These are phyloP conservation scores for Empidonax alnorum DNA, from an alignment of 2,113 vertebrate species.

Conservation along the genomic window DNA sequence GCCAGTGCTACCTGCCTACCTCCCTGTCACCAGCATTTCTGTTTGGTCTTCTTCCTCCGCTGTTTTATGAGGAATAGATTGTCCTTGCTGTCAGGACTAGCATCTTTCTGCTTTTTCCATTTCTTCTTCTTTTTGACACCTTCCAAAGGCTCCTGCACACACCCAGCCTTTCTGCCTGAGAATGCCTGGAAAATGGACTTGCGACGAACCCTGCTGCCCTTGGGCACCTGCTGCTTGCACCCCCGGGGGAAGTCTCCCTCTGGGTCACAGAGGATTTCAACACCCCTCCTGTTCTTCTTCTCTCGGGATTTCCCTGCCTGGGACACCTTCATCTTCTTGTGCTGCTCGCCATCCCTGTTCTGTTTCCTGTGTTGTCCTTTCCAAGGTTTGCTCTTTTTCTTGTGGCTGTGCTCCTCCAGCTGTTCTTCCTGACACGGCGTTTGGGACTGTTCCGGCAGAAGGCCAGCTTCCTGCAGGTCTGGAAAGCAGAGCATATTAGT, in stretches of 20 bases:
- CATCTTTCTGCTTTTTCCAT: not conserved
- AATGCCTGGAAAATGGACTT: not conserved
- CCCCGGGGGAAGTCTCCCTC: slow-evolving; percentile 73
- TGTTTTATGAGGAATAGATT: slow-evolving; percentile 80
- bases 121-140: slow-evolving; percentile 35
- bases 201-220: not conserved
- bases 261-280: not conserved
- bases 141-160: not conserved
- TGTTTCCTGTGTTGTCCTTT: not conserved
- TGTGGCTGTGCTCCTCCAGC: not conserved
- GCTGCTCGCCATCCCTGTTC: not conserved
- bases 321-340: not conserved
- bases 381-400: slow-evolving; percentile 36
- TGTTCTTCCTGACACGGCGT: not conserved
- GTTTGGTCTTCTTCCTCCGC: slow-evolving; percentile 69
- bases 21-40: slow-evolving; percentile 18
- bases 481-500: slow-evolving; percentile 46
- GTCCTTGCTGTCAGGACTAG: not conserved
- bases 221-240: not conserved
- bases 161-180: not conserved
- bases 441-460: slow-evolving; percentile 52
- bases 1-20: not conserved
- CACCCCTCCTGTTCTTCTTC: not conserved
- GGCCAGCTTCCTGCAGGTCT: slow-evolving; percentile 77
- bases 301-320: not conserved